Evolutionary conservation across 2,797 vertebrate genomes (phyloP).

Genomic region (Pangasius djambal): DNA sequence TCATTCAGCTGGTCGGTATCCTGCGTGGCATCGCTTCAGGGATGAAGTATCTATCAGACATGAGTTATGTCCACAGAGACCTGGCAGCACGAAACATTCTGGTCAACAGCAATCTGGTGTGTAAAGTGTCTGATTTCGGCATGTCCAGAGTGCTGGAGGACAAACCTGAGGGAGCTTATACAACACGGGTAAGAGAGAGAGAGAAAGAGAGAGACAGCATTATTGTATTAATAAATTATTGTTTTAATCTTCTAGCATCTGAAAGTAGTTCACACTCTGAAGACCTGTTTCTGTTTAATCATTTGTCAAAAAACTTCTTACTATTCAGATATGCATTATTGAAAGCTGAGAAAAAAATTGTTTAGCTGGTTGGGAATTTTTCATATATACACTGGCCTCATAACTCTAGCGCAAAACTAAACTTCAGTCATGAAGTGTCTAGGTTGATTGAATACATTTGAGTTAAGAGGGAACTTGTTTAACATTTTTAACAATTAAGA

Average conservation of each 20-base stretch:
- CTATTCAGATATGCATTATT: background rate
- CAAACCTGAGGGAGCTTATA: slow-evolving; percentile 57
- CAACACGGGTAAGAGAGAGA: slow-evolving; percentile 51
- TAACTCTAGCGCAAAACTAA: slow-evolving; percentile 17
- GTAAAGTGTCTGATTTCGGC: slow-evolving; percentile 58
- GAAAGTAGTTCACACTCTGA: background rate
- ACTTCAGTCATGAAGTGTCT: background rate
- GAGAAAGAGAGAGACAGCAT: background rate
- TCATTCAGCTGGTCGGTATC: slow-evolving; percentile 60
- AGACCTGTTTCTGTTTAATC: slow-evolving; percentile 10
- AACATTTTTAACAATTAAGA: slow-evolving; percentile 17
- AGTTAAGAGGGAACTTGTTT: background rate
- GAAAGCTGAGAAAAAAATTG: background rate
- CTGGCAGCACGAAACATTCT: slow-evolving; percentile 58
- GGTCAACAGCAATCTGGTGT: slow-evolving; percentile 58
- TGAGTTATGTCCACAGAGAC: slow-evolving; percentile 59
- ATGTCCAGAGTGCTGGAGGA: slow-evolving; percentile 61
- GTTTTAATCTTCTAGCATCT: background rate
- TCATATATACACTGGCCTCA: slow-evolving; percentile 9
- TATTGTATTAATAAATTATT: background rate
- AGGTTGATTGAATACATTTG: background rate
- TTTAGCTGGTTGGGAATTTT: background rate
- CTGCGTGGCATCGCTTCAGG: slow-evolving; percentile 56
- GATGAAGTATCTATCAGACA: slow-evolving; percentile 58
- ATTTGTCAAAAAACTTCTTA: background rate